Percentiles rank a stretch among this genome's conserved stretches.
These are phyloP conservation scores for Drosophila navojoa DNA, from an alignment of 1,140 invertebrate genomes.

Conservation along the genomic window DNA sequence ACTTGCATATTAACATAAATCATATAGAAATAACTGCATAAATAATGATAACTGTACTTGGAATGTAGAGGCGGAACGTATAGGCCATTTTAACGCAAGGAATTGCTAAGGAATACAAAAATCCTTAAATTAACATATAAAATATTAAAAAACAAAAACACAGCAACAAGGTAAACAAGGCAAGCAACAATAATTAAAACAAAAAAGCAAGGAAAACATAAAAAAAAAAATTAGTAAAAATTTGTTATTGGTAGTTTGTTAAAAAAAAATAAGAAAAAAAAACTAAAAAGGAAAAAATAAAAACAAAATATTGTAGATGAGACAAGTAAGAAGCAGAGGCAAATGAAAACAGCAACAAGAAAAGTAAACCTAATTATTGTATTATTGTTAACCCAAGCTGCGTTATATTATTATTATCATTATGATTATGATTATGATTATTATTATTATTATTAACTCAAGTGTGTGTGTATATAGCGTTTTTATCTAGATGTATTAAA, in stretches of 20 bases:
- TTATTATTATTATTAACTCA: slow-evolving; percentile 69
- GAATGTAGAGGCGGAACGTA: slow-evolving; percentile 58
- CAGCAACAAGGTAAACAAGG: slow-evolving; percentile 70
- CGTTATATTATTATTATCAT: slow-evolving; percentile 76
- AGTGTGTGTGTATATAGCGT: slow-evolving; percentile 79
- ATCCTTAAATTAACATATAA: slow-evolving; percentile 53
- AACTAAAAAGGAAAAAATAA: slow-evolving; percentile 30
- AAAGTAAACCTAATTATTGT: slow-evolving; percentile 73
- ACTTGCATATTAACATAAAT: slow-evolving; percentile 61
- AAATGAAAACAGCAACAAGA: slow-evolving; percentile 17
- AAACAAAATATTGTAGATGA: slow-evolving; percentile 53
- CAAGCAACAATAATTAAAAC: slow-evolving; percentile 77
- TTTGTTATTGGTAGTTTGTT: slow-evolving; percentile 83
- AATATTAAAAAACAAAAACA: slow-evolving; percentile 19
- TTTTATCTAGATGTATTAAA: slow-evolving; percentile 83
- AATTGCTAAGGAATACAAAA: slow-evolving; percentile 68
- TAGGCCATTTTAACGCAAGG: slow-evolving; percentile 72
- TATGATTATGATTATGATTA: slow-evolving; percentile 71
- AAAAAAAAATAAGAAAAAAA: slow-evolving; percentile 55
- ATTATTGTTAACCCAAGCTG: slow-evolving; percentile 80
- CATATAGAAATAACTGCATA: slow-evolving; percentile 30
- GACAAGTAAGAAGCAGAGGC: slow-evolving; percentile 43
- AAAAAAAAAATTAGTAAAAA: slow-evolving; percentile 75
- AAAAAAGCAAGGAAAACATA: slow-evolving; percentile 33
- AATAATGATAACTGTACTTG: slow-evolving; percentile 38